Base-by-base conservation (phyloP, 2,797 vertebrate genomes). In the Falco biarmicus region DNA sequence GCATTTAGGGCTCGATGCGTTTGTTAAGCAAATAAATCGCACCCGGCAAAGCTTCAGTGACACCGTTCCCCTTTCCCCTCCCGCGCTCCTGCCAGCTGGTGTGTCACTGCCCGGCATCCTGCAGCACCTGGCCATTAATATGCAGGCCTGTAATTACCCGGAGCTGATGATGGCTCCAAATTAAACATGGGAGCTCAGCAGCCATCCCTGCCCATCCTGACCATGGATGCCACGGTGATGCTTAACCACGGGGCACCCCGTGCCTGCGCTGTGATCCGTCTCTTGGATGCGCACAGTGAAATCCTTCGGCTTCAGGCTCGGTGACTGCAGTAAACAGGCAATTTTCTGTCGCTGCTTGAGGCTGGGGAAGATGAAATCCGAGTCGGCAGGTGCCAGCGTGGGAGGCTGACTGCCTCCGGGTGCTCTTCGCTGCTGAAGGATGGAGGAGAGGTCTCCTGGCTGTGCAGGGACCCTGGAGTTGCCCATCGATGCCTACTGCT, bases 11-110 rank as follows among this genome's bases (percentile, higher is more conserved):
- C 87, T 65, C 4, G 16, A 12, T 5, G 37, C 13, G 4, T 95
- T 93, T 70, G 83, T 31, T 90, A 12, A 84, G 89, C 89, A 96
- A 93, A 96, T 63, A 93, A 85, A 93, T 79, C 9, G 37, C 90
- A 83, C 63, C 75, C 22, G 5, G 68, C 48, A 31, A 17, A 54
- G 66, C 83, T 45, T 32, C 3, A 57, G 83, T 59, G 75, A 12
- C 64, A 9, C 47, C 9, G 11, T 16, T 61, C 43, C 37, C 77
- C 16, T 39, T 87, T 75, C 59, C 84, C 4, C 50, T n/a, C 0
- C 78, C 19, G 3, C 0, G 22, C 50, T 76, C 56, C 78, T 37
- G 64, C 77, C 92, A 93, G 74, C 84, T 89, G 87, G 51, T 5
- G 5, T 31, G 41, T 26, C 59, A 15, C 83, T 63, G 41, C 91